A percentile compares a stretch with the other conserved stretches of the same genome.
Conservation (phyloP, 2,113 vertebrate genomes). For the Struthidea cinerea region DNA sequence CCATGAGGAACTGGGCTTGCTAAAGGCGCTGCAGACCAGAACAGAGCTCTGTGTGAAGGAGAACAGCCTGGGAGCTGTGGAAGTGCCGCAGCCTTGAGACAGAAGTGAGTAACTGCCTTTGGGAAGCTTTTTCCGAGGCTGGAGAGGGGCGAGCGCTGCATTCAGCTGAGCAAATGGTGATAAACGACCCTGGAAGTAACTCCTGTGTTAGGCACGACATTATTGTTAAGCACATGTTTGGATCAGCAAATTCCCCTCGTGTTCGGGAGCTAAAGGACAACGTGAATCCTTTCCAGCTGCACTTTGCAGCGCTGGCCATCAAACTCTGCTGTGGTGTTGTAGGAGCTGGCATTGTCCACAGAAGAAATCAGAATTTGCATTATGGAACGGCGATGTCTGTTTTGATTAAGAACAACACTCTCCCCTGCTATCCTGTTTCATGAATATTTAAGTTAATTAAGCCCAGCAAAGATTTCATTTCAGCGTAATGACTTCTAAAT, state of each 20-base stretch:
- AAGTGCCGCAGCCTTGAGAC: background rate
- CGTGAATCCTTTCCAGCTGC: background rate
- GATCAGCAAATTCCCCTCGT: background rate
- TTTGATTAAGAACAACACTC: slow-evolving; percentile 64
- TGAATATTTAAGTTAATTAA: slow-evolving; percentile 76
- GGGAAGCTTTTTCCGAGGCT: background rate
- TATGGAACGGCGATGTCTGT: slow-evolving; percentile 42
- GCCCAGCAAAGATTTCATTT: slow-evolving; percentile 64
- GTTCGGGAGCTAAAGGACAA: background rate
- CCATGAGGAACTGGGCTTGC: fast-evolving
- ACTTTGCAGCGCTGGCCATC: background rate
- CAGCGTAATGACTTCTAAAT: slow-evolving; percentile 65
- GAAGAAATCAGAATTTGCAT: slow-evolving; percentile 39
- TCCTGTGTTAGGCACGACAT: background rate
- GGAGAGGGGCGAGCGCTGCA: background rate
- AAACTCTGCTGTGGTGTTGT: background rate
- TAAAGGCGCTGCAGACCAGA: background rate
- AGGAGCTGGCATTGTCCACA: background rate
- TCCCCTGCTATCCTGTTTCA: slow-evolving; percentile 9
- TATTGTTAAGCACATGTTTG: background rate
- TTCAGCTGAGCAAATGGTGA: background rate
- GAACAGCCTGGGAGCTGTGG: background rate
- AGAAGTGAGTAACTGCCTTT: background rate
- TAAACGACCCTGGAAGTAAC: background rate
- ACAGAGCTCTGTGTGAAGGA: background rate